These are phyloP conservation scores for Lutjanus erythropterus DNA, from an alignment of 2,113 vertebrate genomes.

Conservation along the genomic window DNA sequence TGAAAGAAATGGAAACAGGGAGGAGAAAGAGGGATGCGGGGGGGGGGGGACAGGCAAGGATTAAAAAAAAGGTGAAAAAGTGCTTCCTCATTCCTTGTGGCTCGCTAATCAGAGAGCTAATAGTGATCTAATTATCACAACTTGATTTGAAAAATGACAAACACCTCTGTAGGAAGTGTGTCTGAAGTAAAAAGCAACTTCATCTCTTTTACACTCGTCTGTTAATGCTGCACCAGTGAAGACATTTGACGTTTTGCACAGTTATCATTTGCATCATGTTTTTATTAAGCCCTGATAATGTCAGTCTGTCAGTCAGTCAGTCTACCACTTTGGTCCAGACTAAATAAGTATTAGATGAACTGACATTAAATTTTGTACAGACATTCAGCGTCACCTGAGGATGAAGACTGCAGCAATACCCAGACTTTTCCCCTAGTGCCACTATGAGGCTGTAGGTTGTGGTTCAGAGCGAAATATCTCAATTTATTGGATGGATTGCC, in stretches of 20 bases:
- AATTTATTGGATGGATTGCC: background rate
- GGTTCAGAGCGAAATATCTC: background rate
- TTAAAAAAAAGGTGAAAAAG: background rate
- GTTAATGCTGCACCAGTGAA: slow-evolving; percentile 3
- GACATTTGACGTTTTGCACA: slow-evolving; percentile 5
- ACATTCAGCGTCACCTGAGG: background rate
- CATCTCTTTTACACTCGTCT: background rate
- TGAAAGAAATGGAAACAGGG: slow-evolving; percentile 6
- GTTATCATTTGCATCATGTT: background rate
- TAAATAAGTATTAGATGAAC: background rate
- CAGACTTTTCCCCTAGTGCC: background rate
- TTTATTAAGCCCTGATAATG: too few species aligned
- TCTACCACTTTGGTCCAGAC: background rate
- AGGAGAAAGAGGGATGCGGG: background rate
- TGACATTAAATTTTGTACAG: background rate
- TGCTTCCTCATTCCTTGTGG: slow-evolving; percentile 1
- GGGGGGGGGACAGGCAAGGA: background rate
- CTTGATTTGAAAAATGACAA: slow-evolving; percentile 27
- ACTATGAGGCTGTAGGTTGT: background rate
- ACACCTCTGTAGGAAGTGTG: slow-evolving; percentile 6
- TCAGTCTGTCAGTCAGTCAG: background rate
- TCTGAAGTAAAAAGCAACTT: slow-evolving; percentile 23
- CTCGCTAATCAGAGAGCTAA: slow-evolving; percentile 26
- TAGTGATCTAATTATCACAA: slow-evolving; percentile 54
- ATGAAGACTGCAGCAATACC: background rate